Percentiles rank a stretch among this genome's conserved stretches.
Evolutionary conservation across 2,113 vertebrate species (phyloP).

Genomic region (Brevimyrus niger): DNA sequence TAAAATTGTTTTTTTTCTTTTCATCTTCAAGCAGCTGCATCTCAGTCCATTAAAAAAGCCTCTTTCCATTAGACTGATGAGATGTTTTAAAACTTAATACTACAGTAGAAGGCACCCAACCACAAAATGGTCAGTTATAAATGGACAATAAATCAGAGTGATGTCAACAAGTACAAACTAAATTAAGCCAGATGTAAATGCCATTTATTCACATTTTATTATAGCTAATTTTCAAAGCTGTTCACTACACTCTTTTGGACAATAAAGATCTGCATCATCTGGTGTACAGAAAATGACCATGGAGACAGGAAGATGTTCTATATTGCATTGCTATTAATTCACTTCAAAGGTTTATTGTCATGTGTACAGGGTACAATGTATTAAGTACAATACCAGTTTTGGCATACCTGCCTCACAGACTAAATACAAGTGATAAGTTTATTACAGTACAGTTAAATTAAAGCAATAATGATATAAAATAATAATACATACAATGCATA

Average conservation of each 20-base stretch:
- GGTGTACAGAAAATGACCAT: neutral
- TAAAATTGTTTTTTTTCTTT: slow-evolving; percentile 6
- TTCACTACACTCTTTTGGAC: neutral
- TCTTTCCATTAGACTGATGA: neutral
- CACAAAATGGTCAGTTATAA: neutral
- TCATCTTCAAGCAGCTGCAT: neutral
- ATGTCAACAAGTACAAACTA: neutral
- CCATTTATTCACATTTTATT: neutral
- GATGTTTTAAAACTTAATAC: neutral
- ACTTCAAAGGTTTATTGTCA: neutral
- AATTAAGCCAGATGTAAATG: neutral
- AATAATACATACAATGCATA: neutral
- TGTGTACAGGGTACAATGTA: neutral
- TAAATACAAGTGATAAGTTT: neutral
- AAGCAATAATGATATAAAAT: neutral
- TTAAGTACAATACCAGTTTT: neutral
- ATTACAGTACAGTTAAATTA: neutral
- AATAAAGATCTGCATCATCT: neutral
- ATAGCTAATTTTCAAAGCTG: neutral
- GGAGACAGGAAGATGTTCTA: neutral
- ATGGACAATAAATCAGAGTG: neutral
- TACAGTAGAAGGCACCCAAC: neutral
- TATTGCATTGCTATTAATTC: neutral
- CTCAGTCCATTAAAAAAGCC: neutral
- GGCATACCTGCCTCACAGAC: neutral